Conservation (phyloP, 2,797 vertebrate genomes). For the Catharus ustulatus region DNA sequence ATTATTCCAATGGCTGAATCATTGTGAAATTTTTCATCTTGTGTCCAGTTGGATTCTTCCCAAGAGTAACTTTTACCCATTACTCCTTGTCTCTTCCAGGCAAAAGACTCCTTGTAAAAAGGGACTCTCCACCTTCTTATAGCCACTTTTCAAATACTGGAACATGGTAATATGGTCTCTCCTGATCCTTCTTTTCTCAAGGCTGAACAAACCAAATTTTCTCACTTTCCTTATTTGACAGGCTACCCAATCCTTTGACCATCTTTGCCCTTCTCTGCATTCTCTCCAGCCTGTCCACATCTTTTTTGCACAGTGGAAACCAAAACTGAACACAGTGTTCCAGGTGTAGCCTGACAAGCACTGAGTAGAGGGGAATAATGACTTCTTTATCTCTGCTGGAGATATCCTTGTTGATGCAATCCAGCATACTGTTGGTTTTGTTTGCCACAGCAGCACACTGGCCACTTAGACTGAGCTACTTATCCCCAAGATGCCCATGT, state of each 20-base stretch:
- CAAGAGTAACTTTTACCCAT: neutral
- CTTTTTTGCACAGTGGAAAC: neutral
- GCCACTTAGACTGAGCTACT: neutral
- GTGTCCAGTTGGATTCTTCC: neutral
- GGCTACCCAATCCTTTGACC: neutral
- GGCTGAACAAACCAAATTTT: neutral
- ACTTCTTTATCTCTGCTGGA: neutral
- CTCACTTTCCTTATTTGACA: neutral
- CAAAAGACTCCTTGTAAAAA: neutral
- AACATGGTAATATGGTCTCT: neutral
- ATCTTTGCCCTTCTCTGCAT: neutral
- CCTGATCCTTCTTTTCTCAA: neutral
- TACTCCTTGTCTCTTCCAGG: neutral
- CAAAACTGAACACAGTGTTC: neutral
- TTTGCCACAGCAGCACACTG: neutral
- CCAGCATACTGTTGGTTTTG: neutral
- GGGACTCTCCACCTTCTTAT: neutral
- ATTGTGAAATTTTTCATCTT: neutral
- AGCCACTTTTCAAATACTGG: neutral
- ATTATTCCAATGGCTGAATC: neutral
- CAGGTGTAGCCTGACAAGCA: rapidly evolving
- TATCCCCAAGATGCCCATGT: neutral
- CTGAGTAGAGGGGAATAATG: neutral
- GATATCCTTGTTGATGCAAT: neutral
- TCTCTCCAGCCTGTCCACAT: neutral